Evolutionary conservation across 2,113 vertebrate genomes (phyloP), one percentile per base, ranked within the genome.

Genomic region (Cyanoramphus novaezelandiae): DNA sequence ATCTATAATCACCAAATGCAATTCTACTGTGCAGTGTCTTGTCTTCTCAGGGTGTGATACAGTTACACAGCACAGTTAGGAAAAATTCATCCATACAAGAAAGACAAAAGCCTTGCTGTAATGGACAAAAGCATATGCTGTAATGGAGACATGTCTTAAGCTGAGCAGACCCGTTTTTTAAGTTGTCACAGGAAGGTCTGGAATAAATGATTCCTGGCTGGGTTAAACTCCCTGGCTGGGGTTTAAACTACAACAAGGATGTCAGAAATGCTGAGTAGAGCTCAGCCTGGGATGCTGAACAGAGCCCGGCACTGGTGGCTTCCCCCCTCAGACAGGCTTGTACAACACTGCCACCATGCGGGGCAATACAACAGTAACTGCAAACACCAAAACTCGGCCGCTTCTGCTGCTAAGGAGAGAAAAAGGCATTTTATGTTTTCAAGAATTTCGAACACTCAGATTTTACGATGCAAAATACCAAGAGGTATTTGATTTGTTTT

Each of bases 301-400:
- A 39, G 50, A 53, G 39, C 50, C 17, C 0, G 7, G 37, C 33
- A 6, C 52, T 31, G 7, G 31, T 7, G 46, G 31, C 21, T 49
- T 23, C 43, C 17, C 35, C 25, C 2, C 49, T 17, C 27, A 1
- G 1, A 21, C 24, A 64, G 62, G 9, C 41, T 33, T 70, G 82
- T 52, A 52, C 96, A 92, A 70, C 50, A 93, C 24, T 63, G 91
- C 96, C 97, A 47, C 79, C 91, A 9, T 11, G 92, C 31, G 97
- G 96, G 50, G 18, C 37, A 27, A 21, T 3, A 2, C 46, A 4
- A 3, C 77, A 68, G 63, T 11, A 50, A 44, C 55, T 44, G 44
- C 43, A 23, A n/a, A 25, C 37, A 47, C 19, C 35, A 7, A 17
- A 49, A 29, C 10, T 6, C 6, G 15, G 31, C 35, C 8, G 5